phyloP scores from a whole-genome alignment of 2,797 vertebrate species.

The Tapirus indicus region DNA sequence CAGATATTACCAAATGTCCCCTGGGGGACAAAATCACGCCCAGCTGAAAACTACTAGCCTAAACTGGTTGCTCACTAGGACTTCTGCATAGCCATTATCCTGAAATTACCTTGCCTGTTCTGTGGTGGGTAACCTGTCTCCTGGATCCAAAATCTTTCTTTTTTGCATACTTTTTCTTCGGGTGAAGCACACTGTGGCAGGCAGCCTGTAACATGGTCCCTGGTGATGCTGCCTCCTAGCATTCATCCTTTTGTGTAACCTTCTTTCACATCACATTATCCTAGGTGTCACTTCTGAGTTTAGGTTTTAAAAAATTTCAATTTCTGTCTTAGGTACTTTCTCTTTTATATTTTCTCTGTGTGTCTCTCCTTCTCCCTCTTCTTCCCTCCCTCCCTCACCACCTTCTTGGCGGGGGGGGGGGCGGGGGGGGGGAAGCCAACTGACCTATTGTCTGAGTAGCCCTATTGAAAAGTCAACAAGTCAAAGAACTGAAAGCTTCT shows the following conservation, averaged over 20 bases:
- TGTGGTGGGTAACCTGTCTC: background rate
- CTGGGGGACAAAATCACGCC: background rate
- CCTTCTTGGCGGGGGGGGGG: background rate
- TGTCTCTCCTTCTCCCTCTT: too few species aligned
- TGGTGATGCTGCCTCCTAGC: background rate
- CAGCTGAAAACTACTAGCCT: background rate
- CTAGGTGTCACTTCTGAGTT: background rate
- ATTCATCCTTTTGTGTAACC: background rate
- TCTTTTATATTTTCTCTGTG: background rate
- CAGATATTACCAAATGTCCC: background rate
- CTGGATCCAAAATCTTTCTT: background rate
- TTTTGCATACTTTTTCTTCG: background rate
- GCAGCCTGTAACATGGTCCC: background rate
- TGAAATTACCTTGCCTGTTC: background rate
- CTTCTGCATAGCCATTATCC: background rate
- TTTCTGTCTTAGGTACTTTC: background rate
- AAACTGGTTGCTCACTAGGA: background rate
- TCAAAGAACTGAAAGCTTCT: background rate
- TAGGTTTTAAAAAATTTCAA: background rate
- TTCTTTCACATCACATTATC: accelerated
- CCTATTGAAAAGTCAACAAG: background rate
- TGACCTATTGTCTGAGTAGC: background rate
- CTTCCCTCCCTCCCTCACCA: background rate
- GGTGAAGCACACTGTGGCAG: too few species aligned
- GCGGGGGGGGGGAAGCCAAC: too few species aligned